Percentiles rank a stretch among this genome's conserved stretches.
These are phyloP conservation scores for Anguilla japonica DNA, from an alignment of 2,113 vertebrate genomes.

Conservation along the genomic window DNA sequence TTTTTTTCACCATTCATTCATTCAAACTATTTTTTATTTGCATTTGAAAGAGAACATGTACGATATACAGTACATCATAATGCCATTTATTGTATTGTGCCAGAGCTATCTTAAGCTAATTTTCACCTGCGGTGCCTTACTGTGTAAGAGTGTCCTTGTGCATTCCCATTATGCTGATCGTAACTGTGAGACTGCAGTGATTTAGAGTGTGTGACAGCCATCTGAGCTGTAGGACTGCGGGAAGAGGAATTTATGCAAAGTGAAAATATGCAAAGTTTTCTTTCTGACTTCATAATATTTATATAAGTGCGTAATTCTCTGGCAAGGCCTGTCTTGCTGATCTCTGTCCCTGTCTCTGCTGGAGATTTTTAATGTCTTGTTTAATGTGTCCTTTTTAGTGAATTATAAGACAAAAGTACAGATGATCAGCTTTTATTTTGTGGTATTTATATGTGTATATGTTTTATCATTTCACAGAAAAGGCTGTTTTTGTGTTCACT, in stretches of 20 bases:
- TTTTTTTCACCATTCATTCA: neutral
- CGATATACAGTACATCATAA: too few species aligned
- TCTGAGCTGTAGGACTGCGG: neutral
- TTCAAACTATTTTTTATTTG: neutral
- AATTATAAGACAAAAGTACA: too few species aligned
- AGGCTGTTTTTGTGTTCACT: too few species aligned
- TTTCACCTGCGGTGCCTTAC: neutral
- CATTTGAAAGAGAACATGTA: too few species aligned
- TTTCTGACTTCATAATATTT: neutral
- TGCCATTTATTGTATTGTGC: neutral
- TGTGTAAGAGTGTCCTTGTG: neutral
- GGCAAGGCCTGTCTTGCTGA: too few species aligned
- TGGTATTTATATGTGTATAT: too few species aligned
- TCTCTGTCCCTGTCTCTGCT: too few species aligned
- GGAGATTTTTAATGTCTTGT: too few species aligned
- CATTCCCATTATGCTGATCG: neutral
- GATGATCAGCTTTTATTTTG: too few species aligned
- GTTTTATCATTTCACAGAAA: too few species aligned
- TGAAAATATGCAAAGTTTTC: neutral
- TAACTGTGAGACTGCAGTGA: neutral
- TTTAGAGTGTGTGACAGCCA: constrained; percentile 11
- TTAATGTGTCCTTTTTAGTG: too few species aligned
- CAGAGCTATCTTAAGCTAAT: too few species aligned
- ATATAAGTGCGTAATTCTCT: neutral
- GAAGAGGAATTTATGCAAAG: constrained; percentile 21